Conservation (phyloP, 2,797 vertebrate species). For the Xenentodon cancila region DNA sequence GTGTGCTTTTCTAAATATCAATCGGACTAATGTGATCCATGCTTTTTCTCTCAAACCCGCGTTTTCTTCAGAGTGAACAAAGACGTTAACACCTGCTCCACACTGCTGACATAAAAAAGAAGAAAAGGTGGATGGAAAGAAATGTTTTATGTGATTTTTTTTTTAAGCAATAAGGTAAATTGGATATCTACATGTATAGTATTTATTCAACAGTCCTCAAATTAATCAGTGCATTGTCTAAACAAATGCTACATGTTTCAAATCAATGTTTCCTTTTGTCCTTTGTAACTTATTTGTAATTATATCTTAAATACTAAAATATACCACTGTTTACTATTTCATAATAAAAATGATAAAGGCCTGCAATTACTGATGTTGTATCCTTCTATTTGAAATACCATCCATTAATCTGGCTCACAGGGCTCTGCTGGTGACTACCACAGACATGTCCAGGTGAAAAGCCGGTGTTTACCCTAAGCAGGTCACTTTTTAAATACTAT, state of each 20-base stretch:
- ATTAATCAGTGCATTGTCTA: constrained; percentile 1
- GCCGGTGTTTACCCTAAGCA: no score
- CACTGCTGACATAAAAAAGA: not conserved
- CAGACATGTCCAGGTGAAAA: no score
- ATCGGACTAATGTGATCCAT: not conserved
- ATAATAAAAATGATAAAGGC: constrained; percentile 41
- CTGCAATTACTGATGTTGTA: not conserved
- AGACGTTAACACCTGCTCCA: not conserved
- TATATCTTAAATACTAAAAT: not conserved
- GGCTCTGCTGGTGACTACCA: no score
- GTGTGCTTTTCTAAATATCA: not conserved
- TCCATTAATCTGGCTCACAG: no score
- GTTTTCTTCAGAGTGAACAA: constrained; percentile 50
- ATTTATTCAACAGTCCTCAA: constrained; percentile 62
- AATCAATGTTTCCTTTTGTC: not conserved
- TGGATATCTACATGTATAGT: constrained; percentile 62
- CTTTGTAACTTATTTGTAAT: constrained; percentile 17
- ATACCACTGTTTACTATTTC: constrained; percentile 6
- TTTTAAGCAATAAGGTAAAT: constrained; percentile 3
- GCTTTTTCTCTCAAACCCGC: not conserved
- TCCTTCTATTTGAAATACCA: not conserved
- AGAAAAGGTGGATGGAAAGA: not conserved
- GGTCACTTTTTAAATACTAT: no score
- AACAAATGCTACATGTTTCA: not conserved
- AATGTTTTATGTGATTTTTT: not conserved